Evolutionary conservation across 1,140 invertebrate genomes (phyloP).

Genomic region (Trichomalopsis sarcophagae): DNA sequence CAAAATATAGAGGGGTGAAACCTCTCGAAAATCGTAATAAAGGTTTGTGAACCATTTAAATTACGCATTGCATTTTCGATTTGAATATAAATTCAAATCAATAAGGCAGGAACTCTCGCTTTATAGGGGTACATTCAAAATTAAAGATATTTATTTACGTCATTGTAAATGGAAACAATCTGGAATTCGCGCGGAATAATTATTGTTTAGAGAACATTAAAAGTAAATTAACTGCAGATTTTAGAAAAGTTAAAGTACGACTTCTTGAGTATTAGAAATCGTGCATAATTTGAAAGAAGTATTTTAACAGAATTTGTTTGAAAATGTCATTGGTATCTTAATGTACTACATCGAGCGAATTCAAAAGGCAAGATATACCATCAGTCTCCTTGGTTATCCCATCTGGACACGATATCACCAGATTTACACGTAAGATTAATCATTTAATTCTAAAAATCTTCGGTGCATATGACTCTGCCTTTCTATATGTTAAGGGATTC

Average conservation of each 20-base stretch:
- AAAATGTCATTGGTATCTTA: slow-evolving; percentile 29
- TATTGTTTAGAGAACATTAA: background rate
- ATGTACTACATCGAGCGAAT: slow-evolving; percentile 45
- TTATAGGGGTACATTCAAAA: slow-evolving; percentile 25
- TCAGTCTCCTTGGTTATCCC: slow-evolving; percentile 65
- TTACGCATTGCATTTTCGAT: slow-evolving; percentile 28
- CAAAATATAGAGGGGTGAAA: slow-evolving; percentile 37
- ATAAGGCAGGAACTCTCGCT: slow-evolving; percentile 46
- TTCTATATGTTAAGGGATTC: slow-evolving; percentile 38
- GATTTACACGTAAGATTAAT: slow-evolving; percentile 58
- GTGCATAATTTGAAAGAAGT: slow-evolving; percentile 2
- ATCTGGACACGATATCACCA: slow-evolving; percentile 59
- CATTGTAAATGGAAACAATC: background rate
- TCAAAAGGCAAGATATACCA: slow-evolving; percentile 66
- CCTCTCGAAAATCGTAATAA: slow-evolving; percentile 21
- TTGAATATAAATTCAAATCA: slow-evolving; percentile 39
- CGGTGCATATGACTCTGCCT: slow-evolving; percentile 3
- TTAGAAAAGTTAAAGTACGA: slow-evolving; percentile 19
- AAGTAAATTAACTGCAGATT: background rate
- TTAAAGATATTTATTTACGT: slow-evolving; percentile 22
- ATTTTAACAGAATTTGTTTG: background rate
- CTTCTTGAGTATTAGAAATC: slow-evolving; percentile 1
- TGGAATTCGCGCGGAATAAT: background rate
- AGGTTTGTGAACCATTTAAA: slow-evolving; percentile 24
- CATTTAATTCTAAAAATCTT: slow-evolving; percentile 19